Evolutionary conservation across 1,140 invertebrate species (phyloP).

Genomic region (Drosophila pachea): DNA sequence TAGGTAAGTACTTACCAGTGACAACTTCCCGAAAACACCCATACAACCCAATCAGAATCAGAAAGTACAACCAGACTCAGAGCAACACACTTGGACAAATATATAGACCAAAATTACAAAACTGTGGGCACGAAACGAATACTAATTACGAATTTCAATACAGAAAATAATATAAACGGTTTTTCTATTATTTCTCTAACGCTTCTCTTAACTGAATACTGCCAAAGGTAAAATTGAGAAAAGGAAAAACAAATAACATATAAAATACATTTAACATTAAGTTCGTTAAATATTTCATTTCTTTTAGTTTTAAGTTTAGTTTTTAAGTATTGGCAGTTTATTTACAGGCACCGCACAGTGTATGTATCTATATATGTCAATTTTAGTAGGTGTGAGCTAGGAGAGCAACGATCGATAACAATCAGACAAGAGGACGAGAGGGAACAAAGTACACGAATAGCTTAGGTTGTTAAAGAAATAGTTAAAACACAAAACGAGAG

Average conservation of each 20-base stretch:
- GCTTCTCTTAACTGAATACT: slow-evolving; percentile 13
- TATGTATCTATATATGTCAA: slow-evolving; percentile 59
- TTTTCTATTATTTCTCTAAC: not conserved
- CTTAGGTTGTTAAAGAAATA: not conserved
- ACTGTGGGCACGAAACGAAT: slow-evolving; percentile 65
- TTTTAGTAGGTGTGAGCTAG: slow-evolving; percentile 65
- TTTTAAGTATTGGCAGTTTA: slow-evolving; percentile 67
- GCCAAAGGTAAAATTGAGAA: slow-evolving; percentile 22
- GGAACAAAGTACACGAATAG: slow-evolving; percentile 24
- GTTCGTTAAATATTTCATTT: slow-evolving; percentile 78
- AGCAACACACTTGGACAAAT: slow-evolving; percentile 53
- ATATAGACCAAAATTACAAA: slow-evolving; percentile 68
- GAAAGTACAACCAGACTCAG: slow-evolving; percentile 22
- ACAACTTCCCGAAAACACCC: slow-evolving; percentile 24
- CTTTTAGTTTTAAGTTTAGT: slow-evolving; percentile 35
- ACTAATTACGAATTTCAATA: slow-evolving; percentile 25
- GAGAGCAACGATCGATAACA: slow-evolving; percentile 42
- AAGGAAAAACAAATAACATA: slow-evolving; percentile 11
- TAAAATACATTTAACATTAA: slow-evolving; percentile 46
- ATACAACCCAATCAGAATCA: slow-evolving; percentile 54
- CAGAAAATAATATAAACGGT: slow-evolving; percentile 1
- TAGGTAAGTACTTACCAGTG: slow-evolving; percentile 55
- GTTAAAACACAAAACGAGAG: not conserved
- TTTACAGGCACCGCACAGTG: slow-evolving; percentile 78
- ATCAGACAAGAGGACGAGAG: slow-evolving; percentile 39